These are phyloP conservation scores for Dicerorhinus sumatrensis DNA, from an alignment of 2,113 vertebrate species.

Conservation along the genomic window DNA sequence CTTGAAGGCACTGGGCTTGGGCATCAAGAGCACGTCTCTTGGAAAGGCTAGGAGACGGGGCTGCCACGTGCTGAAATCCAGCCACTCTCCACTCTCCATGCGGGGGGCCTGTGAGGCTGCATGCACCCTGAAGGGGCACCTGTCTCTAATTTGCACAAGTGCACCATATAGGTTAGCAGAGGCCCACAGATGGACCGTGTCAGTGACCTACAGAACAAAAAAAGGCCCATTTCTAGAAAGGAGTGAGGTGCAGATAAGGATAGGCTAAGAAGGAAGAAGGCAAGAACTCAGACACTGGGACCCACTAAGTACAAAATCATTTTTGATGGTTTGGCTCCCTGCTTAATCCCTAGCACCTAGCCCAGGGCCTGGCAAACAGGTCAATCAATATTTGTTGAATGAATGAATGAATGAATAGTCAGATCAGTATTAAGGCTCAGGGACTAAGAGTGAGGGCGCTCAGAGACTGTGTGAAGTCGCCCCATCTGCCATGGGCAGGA, in stretches of 20 bases:
- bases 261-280: not conserved
- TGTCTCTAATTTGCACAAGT: not conserved
- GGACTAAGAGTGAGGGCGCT: not conserved
- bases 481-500: slow-evolving; percentile 42
- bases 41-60: not conserved
- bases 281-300: not conserved
- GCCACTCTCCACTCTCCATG: not conserved
- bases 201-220: not conserved
- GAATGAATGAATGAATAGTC: not conserved
- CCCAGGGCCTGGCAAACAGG: not conserved
- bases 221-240: not conserved
- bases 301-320: not conserved
- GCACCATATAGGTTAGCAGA: not conserved
- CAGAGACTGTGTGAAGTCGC: slow-evolving; percentile 39
- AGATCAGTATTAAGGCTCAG: not conserved
- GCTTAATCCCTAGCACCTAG: not conserved
- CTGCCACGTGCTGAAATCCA: not conserved
- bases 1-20: not conserved
- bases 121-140: rapidly evolving
- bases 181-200: not conserved
- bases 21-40: not conserved
- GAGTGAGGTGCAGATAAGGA: not conserved
- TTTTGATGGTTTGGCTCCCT: not conserved
- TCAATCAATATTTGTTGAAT: not conserved
- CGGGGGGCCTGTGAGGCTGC: not conserved